Evolutionary conservation across 2,888 invertebrate genomes (phyloP).

Genomic region (Fragum fragum): DNA sequence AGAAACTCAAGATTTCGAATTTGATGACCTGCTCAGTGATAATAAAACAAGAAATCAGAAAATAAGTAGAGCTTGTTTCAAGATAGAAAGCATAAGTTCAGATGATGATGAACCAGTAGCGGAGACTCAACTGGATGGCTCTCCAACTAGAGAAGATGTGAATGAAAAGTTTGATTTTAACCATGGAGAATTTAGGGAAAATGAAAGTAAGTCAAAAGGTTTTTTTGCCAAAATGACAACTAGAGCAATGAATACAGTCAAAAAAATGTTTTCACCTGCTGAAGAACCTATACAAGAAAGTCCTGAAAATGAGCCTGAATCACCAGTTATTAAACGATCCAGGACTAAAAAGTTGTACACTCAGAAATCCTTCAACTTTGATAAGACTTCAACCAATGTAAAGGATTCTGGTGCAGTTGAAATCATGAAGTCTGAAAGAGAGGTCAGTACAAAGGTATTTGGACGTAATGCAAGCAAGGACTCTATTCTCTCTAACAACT

Average conservation of each 20-base stretch:
- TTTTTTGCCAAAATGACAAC: constrained; percentile 11
- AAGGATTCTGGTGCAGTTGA: not conserved
- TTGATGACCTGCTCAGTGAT: constrained; percentile 41
- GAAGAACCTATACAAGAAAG: not conserved
- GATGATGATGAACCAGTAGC: constrained; percentile 55
- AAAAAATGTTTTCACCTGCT: constrained; percentile 10
- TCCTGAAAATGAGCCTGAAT: not conserved
- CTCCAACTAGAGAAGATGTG: not conserved
- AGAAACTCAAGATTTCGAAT: constrained; percentile 44
- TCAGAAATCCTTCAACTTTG: constrained; percentile 4
- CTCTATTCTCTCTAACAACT: constrained; percentile 39
- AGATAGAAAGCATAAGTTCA: constrained; percentile 45
- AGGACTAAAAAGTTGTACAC: not conserved
- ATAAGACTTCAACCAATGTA: not conserved
- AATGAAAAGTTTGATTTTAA: not conserved
- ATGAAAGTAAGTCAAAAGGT: constrained; percentile 1
- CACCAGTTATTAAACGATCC: not conserved
- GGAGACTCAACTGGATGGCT: constrained; percentile 47
- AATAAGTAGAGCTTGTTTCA: constrained; percentile 45
- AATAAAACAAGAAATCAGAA: constrained; percentile 41
- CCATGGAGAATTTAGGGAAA: not conserved
- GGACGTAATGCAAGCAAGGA: constrained; percentile 62
- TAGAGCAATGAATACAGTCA: not conserved
- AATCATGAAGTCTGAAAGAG: too few relatives aligned
- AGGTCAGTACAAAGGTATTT: constrained; percentile 28